phyloP scores from a whole-genome alignment of 2,888 invertebrate genomes.

The Drosophila barbarae region DNA sequence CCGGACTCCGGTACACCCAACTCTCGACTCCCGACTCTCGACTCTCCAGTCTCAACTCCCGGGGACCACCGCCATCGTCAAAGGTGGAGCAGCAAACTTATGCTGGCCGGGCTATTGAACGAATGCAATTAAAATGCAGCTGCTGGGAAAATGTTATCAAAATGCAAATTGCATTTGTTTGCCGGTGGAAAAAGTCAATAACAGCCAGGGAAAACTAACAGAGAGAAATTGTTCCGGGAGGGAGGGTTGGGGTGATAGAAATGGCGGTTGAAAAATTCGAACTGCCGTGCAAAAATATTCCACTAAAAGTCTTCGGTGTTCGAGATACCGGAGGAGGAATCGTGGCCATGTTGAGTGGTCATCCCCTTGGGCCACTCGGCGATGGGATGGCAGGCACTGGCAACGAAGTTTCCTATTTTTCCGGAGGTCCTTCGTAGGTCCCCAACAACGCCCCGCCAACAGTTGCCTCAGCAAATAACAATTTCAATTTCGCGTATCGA shows the following conservation, averaged over 20 bases:
- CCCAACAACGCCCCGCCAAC: not conserved
- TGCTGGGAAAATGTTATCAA: constrained; percentile 58
- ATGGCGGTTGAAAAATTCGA: constrained; percentile 6
- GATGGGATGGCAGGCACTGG: constrained; percentile 10
- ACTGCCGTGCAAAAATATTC: constrained; percentile 21
- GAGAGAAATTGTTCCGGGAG: constrained; percentile 6
- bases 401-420: constrained; percentile 34
- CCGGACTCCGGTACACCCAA: not conserved
- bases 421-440: constrained; percentile 5
- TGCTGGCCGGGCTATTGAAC: constrained; percentile 31
- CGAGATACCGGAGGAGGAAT: constrained; percentile 29
- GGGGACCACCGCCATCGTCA: constrained; percentile 8
- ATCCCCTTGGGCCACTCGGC: constrained; percentile 32
- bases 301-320: constrained; percentile 29
- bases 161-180: constrained; percentile 60
- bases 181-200: constrained; percentile 53
- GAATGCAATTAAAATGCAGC: constrained; percentile 65
- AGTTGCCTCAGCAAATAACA: constrained; percentile 61
- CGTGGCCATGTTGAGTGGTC: constrained; percentile 39
- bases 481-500: constrained; percentile 69
- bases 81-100: constrained; percentile 33
- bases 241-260: not conserved
- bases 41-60: not conserved
- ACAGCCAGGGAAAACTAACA: constrained; percentile 42
- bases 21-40: not conserved